A percentile compares a stretch with the other conserved stretches of the same genome.
Evolutionary conservation across 2,797 vertebrate species (phyloP).

Genomic region (Amphiprion clarkii): DNA sequence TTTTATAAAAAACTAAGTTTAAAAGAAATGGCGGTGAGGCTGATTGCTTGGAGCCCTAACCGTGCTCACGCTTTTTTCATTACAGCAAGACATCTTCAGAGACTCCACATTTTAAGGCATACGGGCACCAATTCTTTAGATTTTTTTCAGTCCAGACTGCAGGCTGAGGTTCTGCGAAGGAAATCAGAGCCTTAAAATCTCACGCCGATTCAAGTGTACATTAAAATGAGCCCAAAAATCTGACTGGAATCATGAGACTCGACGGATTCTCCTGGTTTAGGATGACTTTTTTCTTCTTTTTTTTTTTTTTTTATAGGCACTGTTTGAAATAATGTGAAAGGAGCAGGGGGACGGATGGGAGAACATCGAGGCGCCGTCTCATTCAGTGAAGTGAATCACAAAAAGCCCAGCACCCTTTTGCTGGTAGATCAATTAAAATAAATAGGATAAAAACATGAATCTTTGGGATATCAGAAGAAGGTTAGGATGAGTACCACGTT

Average conservation of each 20-base stretch:
- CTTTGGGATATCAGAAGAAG: constrained; percentile 82
- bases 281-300: constrained; percentile 17
- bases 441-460: constrained; percentile 80
- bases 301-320: constrained; percentile 70
- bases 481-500: constrained; percentile 70
- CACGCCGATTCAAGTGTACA: constrained; percentile 31
- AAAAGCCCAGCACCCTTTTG: constrained; percentile 55
- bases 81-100: constrained; percentile 63
- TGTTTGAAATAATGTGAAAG: constrained; percentile 60
- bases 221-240: constrained; percentile 25
- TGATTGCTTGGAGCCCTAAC: constrained; percentile 58
- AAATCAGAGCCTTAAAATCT: constrained; percentile 44
- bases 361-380: constrained; percentile 54
- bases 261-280: constrained; percentile 39
- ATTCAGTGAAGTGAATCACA: constrained; percentile 45
- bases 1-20: constrained; percentile 66
- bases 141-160: constrained; percentile 23
- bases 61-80: constrained; percentile 25
- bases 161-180: constrained; percentile 37
- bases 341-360: constrained; percentile 42
- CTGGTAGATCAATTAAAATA: constrained; percentile 82
- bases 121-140: constrained; percentile 45
- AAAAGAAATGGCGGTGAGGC: constrained; percentile 74
- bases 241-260: constrained; percentile 33
- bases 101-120: constrained; percentile 75